Evolutionary conservation across 1,140 invertebrate species (phyloP), one percentile per base, ranked within the genome.

Genomic region (Drosophila eugracilis): DNA sequence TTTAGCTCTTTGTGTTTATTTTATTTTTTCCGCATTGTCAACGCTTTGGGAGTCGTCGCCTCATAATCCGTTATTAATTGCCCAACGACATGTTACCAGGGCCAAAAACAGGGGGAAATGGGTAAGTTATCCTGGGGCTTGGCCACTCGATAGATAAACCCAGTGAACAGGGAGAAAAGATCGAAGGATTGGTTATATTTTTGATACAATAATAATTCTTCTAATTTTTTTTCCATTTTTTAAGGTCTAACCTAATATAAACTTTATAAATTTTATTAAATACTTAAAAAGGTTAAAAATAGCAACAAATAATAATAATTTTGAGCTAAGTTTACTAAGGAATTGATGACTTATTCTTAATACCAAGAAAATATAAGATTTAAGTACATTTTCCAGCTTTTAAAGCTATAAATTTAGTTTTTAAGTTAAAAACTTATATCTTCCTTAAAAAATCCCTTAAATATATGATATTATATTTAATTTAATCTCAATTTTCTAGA

Each of bases 41-140:
- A 83, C 75, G 75, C 79, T 74, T 75, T 65, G 79, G 75, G 70
- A 85, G 75, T 62, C 58, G 34, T 53, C 62, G 65, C 65, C 73
- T 80, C 62, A 86, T 85, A 85, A 85, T 88, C 81, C 81, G 81
- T 85, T 85, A 85, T 85, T 85, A 85, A 85, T 85, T 85, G 77
- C 83, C 60, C 54, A 69, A 75, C 77, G 77, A 81, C 81, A 85
- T 85, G 81, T 88, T 77, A 85, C 55, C 70, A 57, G 58, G 22
- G 37, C 30, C 30, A 15, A 24, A 30, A 53, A 37, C 14, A 37
- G 41, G 39, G 22, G 39, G 28, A 15, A 15, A 12, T 4, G 17
- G 24, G 15, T 10, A 42, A 6, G n/a, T 36, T 26, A 45, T 26
- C 60, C 17, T 15, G 30, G 60, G 60, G 60, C 59, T 65, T 65